Percentiles rank a stretch among this genome's conserved stretches.
These are phyloP conservation scores for Homarus americanus DNA, from an alignment of 1,140 invertebrate species.

Conservation along the genomic window DNA sequence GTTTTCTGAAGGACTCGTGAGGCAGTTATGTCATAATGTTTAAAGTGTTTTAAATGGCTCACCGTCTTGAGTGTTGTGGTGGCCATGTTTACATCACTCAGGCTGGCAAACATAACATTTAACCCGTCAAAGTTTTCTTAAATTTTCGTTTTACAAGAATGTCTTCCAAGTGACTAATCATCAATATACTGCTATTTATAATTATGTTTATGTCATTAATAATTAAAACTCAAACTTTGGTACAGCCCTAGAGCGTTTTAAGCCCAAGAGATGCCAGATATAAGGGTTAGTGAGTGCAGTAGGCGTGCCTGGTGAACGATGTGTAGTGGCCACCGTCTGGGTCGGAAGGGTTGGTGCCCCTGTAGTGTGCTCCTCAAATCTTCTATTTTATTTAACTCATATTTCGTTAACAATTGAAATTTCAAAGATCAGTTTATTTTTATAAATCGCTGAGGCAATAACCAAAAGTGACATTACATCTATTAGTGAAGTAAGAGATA, in stretches of 20 bases:
- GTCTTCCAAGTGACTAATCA: neutral
- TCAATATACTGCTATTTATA: too few species aligned
- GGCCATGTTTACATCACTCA: conserved; percentile 41
- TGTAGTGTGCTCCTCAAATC: neutral
- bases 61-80: neutral
- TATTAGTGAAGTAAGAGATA: too few species aligned
- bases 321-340: neutral
- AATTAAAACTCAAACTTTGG: neutral
- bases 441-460: too few species aligned
- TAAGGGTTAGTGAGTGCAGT: neutral
- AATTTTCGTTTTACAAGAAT: conserved; percentile 5
- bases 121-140: conserved; percentile 49
- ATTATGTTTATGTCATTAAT: too few species aligned
- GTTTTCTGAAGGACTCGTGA: neutral
- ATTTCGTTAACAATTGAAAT: neutral
- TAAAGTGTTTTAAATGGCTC: neutral
- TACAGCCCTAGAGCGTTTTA: too few species aligned
- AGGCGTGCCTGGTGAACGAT: conserved; percentile 64
- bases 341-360: conserved; percentile 10
- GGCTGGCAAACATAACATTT: conserved; percentile 2
- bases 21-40: neutral
- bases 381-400: neutral
- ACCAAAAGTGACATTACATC: too few species aligned
- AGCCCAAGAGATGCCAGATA: neutral
- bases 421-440: neutral